phyloP scores from a whole-genome alignment of 2,888 invertebrate genomes.

The Scaptomyza parva region DNA sequence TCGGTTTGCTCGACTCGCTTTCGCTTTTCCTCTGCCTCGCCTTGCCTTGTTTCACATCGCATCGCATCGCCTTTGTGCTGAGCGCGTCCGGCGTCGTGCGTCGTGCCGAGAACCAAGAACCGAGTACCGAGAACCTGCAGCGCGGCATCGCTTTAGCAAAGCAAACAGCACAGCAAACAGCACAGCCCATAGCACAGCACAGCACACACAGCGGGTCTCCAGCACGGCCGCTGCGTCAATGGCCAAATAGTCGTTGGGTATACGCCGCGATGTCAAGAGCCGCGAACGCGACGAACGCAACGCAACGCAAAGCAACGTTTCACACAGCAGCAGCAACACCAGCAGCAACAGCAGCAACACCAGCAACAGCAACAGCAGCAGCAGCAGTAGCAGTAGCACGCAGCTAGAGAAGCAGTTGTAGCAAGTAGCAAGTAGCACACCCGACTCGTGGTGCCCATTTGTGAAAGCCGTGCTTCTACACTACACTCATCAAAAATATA shows the following conservation, averaged over 20 bases:
- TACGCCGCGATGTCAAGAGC: conserved; percentile 84
- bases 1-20: conserved; percentile 42
- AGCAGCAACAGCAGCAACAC: conserved; percentile 57
- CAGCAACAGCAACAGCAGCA: conserved; percentile 38
- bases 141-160: conserved; percentile 38
- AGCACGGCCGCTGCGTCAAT: conserved; percentile 75
- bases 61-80: conserved; percentile 36
- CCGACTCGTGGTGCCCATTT: conserved; percentile 28
- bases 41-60: too few species aligned
- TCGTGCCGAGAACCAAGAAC: conserved; percentile 28
- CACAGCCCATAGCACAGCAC: too few species aligned
- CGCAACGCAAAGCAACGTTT: conserved; percentile 47
- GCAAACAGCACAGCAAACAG: too few species aligned
- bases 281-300: conserved; percentile 78
- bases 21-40: too few species aligned
- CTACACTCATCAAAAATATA: not conserved
- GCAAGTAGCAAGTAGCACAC: conserved; percentile 45
- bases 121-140: conserved; percentile 47
- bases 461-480: conserved; percentile 20
- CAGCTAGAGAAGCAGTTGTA: conserved; percentile 41
- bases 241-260: conserved; percentile 83
- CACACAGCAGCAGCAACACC: too few species aligned
- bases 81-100: conserved; percentile 56
- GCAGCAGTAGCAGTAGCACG: conserved; percentile 46
- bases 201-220: conserved; percentile 75